Percentiles rank a stretch among this genome's conserved stretches.
Conservation (phyloP, 2,888 invertebrate species). For the Spisula solida region DNA sequence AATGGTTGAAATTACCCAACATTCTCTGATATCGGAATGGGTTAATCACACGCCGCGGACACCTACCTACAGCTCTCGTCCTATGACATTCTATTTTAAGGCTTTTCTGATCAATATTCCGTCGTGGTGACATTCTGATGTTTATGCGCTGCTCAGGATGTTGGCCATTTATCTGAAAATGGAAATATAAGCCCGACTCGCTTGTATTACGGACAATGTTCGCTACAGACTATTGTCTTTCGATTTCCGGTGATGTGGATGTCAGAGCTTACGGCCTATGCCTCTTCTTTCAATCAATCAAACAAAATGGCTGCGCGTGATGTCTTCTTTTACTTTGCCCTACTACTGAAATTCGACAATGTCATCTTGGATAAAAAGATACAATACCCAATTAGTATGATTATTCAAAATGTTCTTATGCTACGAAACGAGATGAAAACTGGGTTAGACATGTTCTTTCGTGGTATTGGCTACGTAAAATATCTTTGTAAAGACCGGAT, state of each 20-base stretch:
- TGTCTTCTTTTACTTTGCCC: no score
- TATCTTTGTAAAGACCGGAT: no score
- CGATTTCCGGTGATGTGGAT: background rate
- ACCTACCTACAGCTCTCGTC: background rate
- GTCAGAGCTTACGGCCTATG: background rate
- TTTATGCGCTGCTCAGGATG: background rate
- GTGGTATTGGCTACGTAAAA: no score
- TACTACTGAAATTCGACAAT: no score
- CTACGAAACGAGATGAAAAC: no score
- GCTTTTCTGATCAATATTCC: conserved; percentile 11
- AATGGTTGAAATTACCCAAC: background rate
- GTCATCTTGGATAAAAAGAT: no score
- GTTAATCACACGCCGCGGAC: background rate
- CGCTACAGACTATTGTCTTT: background rate
- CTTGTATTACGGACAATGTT: background rate
- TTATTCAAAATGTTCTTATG: no score
- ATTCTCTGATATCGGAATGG: background rate
- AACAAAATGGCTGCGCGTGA: no score
- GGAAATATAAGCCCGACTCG: background rate
- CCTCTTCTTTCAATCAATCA: background rate
- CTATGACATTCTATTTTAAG: background rate
- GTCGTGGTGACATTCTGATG: background rate
- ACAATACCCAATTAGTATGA: no score
- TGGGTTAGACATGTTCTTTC: no score
- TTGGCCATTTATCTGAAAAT: conserved; percentile 18